Evolutionary conservation across 2,888 invertebrate species (phyloP), one percentile per base, ranked within the genome.

Genomic region (Macrophya annulata): DNA sequence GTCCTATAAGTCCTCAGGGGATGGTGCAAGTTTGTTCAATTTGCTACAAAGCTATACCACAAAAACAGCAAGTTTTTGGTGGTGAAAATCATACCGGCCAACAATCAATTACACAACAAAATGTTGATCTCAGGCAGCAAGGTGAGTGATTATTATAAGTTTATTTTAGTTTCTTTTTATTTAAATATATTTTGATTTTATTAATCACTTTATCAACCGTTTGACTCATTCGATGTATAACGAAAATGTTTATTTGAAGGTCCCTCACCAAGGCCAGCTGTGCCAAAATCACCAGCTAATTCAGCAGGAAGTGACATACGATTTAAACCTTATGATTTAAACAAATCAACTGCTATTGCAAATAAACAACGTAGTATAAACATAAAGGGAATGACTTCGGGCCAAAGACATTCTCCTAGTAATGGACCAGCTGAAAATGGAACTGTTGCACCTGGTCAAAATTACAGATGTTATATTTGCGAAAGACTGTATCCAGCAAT

Each of bases 1-100:
- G 97, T 94, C 97, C 98, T 62, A 97, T 98, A 90, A 98, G 97
- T 94, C 97, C 97, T 86, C 97, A 98, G 94, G 98, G 96, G 89
- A 97, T 97, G 96, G 97, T 97, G 88, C 97, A 97, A 94, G 97
- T 98, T 90, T 97, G 97, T 94, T 96, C 97, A 90, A 96, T 96
- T 89, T 98, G 98, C 94, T 97, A 97, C 94, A 97, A 97, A 94
- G 95, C 96, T 87, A 96, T 97, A 88, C 97, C 96, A 85, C 96
- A 96, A 93, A 96, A 97, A 93, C 96, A 97, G 92, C 96, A 96
- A 90, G 96, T 96, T 89, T 96, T 96, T 93, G 96, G 96, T 84
- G 95, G 95, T 87, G 95, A 95, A 90, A 95, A 95, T 89, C 95
- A 95, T 84, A 94, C 95, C 89, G 93, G 94, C 86, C 94, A 93